These are phyloP conservation scores for Chymomyza amoena DNA, from an alignment of 2,888 invertebrate species.

Conservation along the genomic window DNA sequence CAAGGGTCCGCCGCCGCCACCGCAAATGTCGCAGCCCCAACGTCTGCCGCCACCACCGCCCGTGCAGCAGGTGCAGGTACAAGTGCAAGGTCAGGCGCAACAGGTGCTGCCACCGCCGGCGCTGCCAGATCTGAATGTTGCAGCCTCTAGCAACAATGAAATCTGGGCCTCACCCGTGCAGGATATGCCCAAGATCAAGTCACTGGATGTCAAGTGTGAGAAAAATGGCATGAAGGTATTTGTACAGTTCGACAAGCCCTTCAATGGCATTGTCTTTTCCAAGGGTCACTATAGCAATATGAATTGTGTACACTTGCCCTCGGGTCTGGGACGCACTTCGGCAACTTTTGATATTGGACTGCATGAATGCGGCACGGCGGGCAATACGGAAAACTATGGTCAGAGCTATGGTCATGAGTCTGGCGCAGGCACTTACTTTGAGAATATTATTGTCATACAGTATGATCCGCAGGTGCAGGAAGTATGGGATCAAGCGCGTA, in stretches of 20 bases:
- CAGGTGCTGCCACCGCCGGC: conserved; percentile 65
- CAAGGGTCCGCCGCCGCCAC: conserved; percentile 85
- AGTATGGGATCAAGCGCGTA: conserved; percentile 96
- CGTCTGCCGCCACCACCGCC: conserved; percentile 62
- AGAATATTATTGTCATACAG: conserved; percentile 95
- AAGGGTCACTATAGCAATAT: conserved; percentile 96
- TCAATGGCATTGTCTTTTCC: conserved; percentile 96
- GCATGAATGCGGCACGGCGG: conserved; percentile 94
- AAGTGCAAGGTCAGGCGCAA: conserved; percentile 65
- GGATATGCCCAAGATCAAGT: conserved; percentile 95
- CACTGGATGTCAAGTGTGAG: conserved; percentile 95
- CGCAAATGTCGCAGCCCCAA: conserved; percentile 54
- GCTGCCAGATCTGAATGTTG: conserved; percentile 74
- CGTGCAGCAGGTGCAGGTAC: conserved; percentile 46
- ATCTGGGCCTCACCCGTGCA: conserved; percentile 92
- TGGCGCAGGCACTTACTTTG: conserved; percentile 94
- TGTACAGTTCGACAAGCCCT: conserved; percentile 95
- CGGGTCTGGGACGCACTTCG: conserved; percentile 90
- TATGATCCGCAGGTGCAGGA: conserved; percentile 96
- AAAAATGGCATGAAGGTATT: conserved; percentile 96
- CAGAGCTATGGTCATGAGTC: conserved; percentile 93
- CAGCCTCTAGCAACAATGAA: conserved; percentile 82
- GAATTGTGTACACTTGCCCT: conserved; percentile 94
- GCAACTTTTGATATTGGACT: conserved; percentile 95
- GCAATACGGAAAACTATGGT: conserved; percentile 93